Evolutionary conservation across 64 coral and sea anemone genomes (phyloP), one percentile per base, ranked within the genome.

Genomic region (Montipora foliosa): DNA sequence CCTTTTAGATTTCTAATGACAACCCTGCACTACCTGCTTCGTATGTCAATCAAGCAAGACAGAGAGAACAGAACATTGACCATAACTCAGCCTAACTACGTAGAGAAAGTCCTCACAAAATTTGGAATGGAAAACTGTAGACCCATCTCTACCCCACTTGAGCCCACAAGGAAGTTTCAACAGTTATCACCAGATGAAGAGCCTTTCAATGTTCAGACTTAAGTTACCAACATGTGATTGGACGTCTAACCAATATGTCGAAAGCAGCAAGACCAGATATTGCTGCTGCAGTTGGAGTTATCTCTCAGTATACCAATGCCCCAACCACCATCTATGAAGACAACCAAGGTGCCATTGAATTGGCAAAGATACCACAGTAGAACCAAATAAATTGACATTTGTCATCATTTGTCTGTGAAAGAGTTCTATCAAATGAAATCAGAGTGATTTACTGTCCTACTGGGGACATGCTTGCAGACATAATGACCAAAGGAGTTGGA

Each of bases 401-500:
- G 15, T 11, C 19, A 60, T 83, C 80, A 83, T 60, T 22, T 60
- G 13, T 64, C 12, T 10, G 53, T 0, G 49, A 83, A 20, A 37
- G 60, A 55, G 16, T 75, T 29, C n/a, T 44, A 8, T 75, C 72
- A 6, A 83, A 83, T 52, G 46, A 50, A n/a, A 20, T 55, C 52
- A 5, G 10, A 55, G 52, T 55, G 52, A 55, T 55, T 85, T 67
- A 85, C 14, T 85, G 82, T 67, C 22, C 59, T 37, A 68, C 58
- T 6, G 19, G 21, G 20, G 76, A 78, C 47, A 78, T 78, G 76
- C 12, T 78, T 12, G 76, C 76, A 83, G 19, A 83, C 52, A 82
- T 91, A 5, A 91, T 91, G 89, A 91, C 89, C 16, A 91, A 91
- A 79, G 89, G 70, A 79, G 77, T 89, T 81, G 49, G 49, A 46